Conservation (phyloP, 2,888 invertebrate genomes). For the Calameuta filiformis region DNA sequence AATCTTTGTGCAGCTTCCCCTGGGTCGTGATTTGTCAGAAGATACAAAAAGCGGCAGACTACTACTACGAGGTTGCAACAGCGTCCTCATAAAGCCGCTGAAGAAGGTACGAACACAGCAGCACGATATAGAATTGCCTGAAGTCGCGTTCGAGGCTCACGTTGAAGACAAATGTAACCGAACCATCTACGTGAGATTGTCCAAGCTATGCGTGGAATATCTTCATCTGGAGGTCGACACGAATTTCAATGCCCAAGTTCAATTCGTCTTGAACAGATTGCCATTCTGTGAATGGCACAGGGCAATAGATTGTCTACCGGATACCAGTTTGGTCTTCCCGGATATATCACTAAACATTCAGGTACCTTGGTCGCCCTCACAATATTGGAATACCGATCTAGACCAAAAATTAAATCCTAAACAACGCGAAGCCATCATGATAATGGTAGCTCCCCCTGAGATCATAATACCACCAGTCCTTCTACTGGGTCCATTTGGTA, state of each 20-base stretch:
- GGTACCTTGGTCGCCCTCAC: conserved; percentile 77
- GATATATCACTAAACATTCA: conserved; percentile 68
- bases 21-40: conserved; percentile 81
- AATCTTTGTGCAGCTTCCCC: conserved; percentile 66
- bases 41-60: conserved; percentile 85
- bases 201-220: conserved; percentile 74
- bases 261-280: conserved; percentile 83
- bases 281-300: conserved; percentile 88
- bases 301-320: conserved; percentile 80
- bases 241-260: conserved; percentile 77
- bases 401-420: conserved; percentile 78
- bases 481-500: conserved; percentile 85
- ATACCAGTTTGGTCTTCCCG: conserved; percentile 79
- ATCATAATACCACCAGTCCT: conserved; percentile 77
- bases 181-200: conserved; percentile 79
- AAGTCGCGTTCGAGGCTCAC: conserved; percentile 76
- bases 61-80: conserved; percentile 80
- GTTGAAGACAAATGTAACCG: conserved; percentile 86
- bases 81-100: conserved; percentile 70
- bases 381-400: conserved; percentile 75
- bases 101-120: conserved; percentile 18
- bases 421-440: conserved; percentile 82
- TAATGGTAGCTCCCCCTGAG: conserved; percentile 76
- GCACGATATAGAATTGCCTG: conserved; percentile 51
- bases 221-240: conserved; percentile 74